These are phyloP conservation scores for Coelopa frigida DNA, from an alignment of 1,140 invertebrate species.

Conservation along the genomic window DNA sequence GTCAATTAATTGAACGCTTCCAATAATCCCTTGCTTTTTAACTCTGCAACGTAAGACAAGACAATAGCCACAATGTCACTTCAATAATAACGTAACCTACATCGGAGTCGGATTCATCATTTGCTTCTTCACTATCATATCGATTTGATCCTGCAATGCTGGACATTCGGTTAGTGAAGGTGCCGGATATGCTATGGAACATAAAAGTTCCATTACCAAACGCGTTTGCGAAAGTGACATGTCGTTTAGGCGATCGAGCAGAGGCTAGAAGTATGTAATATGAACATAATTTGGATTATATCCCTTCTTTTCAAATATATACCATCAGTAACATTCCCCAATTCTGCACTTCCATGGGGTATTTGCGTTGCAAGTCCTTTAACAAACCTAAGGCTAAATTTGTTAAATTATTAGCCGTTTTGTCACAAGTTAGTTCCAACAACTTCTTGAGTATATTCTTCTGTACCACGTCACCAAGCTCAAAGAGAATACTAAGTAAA, in stretches of 20 bases:
- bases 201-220: conserved; percentile 49
- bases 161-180: conserved; percentile 43
- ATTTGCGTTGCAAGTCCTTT: conserved; percentile 29
- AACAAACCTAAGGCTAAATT: conserved; percentile 31
- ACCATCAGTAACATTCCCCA: conserved; percentile 36
- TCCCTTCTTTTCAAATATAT: conserved; percentile 15
- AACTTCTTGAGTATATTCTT: conserved; percentile 34
- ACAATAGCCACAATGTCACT: too few relatives aligned
- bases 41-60: conserved; percentile 19
- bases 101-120: conserved; percentile 48
- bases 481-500: conserved; percentile 30
- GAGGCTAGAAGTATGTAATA: conserved; percentile 40
- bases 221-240: conserved; percentile 52
- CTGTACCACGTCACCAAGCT: conserved; percentile 32
- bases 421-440: conserved; percentile 37
- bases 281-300: background rate
- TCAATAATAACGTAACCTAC: too few relatives aligned
- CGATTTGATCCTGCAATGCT: conserved; percentile 53
- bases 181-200: conserved; percentile 48
- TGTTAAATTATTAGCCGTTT: conserved; percentile 28
- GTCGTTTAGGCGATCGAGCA: conserved; percentile 53
- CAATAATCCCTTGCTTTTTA: conserved; percentile 47
- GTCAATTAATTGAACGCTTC: conserved; percentile 46
- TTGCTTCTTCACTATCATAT: conserved; percentile 56
- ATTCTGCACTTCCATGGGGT: conserved; percentile 33